Base-by-base conservation (phyloP, 1,140 invertebrate species). In the Sminthurinus signatus region DNA sequence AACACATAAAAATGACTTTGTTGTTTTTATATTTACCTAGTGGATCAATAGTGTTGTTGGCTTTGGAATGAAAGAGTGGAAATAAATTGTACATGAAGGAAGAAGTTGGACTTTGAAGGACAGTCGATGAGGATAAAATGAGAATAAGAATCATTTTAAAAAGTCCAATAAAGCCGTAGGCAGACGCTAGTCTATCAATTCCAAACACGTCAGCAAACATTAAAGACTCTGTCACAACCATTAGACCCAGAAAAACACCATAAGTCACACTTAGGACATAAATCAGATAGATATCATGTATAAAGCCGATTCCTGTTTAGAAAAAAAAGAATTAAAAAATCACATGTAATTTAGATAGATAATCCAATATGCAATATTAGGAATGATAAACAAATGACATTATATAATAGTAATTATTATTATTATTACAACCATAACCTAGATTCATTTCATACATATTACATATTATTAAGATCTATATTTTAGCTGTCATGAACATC, bases 151-250 rank as follows among this genome's bases (percentile, higher is more conserved):
- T 3, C 1, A 48, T 17, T 55, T 68, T 68, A 23, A 55, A 42
- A 15, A 56, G 2, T 27, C 60, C 51, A 1, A 64, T 23, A 10
- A 68, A 21, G 3, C 57, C 61, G 29, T 60, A 68, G 1, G 62
- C 46, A 17, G 50, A 29, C 1, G 56, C 36, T 2, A 68, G 54
- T 19, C 46, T 27, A 3, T 68, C 29, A 23, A 64, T 54, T 23
- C 62, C 66, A 42, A 68, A 64, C 48, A 39, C 15, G n/a, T 68
- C 66, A 14, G 59, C 48, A 29, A 68, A 64, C 58, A 68, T 60
- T 0, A 68, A 23, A n/a, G 62, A 50, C 27, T 64, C 66, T 2
- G 61, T 64, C 1, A 52, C 25, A n/a, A 51, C 17, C 25, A 64
- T 1, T 25, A 57, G 8, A 50, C 57, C 66, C 43, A 19, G 31